Conservation (phyloP, 2,113 vertebrate species). For the Clupea harengus region DNA sequence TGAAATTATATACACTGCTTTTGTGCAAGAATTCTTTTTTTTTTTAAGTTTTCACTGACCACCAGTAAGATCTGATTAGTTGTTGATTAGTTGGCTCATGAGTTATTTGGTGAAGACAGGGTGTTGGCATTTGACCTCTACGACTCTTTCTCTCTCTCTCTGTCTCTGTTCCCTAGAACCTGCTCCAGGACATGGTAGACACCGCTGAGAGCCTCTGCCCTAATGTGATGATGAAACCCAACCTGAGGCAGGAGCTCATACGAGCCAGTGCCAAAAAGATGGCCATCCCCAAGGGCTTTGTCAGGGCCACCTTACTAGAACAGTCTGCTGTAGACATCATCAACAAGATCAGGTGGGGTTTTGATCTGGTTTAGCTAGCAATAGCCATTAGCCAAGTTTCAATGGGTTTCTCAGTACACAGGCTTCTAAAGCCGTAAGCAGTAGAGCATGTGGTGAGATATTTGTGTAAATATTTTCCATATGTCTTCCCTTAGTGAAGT, state of each 20-base stretch:
- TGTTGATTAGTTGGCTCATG: no score
- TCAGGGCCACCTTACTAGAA: slow-evolving; percentile 89
- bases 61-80: no score
- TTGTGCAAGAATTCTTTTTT: no score
- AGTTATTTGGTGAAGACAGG: neutral
- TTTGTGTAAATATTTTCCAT: neutral
- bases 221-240: slow-evolving; percentile 83
- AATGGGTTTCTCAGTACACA: no score
- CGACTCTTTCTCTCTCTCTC: neutral
- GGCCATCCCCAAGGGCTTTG: slow-evolving; percentile 82
- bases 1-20: no score
- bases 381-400: no score
- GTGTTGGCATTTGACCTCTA: neutral
- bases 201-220: slow-evolving; percentile 90
- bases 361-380: neutral
- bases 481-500: slow-evolving; percentile 78
- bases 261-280: slow-evolving; percentile 78
- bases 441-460: neutral
- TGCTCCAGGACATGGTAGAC: slow-evolving; percentile 90
- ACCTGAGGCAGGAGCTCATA: slow-evolving; percentile 82
- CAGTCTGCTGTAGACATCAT: slow-evolving; percentile 93
- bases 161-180: slow-evolving; percentile 58
- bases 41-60: no score
- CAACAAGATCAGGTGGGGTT: slow-evolving; percentile 92
- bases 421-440: no score